These are phyloP conservation scores for Spisula solida DNA, from an alignment of 2,888 invertebrate species.

Conservation along the genomic window DNA sequence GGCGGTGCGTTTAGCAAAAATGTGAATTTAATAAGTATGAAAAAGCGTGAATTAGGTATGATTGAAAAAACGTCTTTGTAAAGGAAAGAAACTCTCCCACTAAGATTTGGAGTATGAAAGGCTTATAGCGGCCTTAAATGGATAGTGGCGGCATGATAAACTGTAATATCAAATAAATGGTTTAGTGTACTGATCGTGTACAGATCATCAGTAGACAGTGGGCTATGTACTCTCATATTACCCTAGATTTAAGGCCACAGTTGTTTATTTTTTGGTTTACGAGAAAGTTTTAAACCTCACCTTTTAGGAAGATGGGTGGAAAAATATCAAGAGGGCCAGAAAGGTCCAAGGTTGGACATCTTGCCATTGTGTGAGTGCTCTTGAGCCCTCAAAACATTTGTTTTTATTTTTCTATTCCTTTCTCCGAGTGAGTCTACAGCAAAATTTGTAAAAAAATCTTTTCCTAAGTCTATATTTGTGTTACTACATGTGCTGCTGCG, in stretches of 20 bases:
- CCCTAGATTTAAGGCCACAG: background rate
- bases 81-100: conserved; percentile 36
- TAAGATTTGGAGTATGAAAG: conserved; percentile 39
- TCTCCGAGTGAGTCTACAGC: no score
- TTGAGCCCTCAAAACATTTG: no score
- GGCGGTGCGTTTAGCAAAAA: background rate
- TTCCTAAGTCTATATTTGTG: no score
- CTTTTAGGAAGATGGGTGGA: no score
- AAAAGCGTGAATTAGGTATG: conserved; percentile 35
- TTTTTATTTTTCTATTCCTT: no score
- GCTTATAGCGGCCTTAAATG: conserved; percentile 42
- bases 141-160: conserved; percentile 28
- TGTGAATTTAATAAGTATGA: conserved; percentile 22
- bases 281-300: no score
- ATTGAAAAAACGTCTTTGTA: conserved; percentile 39
- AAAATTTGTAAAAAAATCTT: no score
- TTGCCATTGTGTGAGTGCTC: no score
- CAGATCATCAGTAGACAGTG: background rate
- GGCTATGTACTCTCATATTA: background rate
- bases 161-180: conserved; percentile 39
- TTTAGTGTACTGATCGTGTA: conserved; percentile 22
- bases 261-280: background rate
- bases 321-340: no score
- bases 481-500: no score
- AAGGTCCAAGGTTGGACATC: no score